phyloP scores from a whole-genome alignment of 2,888 invertebrate genomes.

The Omphaloscelis lunosa region DNA sequence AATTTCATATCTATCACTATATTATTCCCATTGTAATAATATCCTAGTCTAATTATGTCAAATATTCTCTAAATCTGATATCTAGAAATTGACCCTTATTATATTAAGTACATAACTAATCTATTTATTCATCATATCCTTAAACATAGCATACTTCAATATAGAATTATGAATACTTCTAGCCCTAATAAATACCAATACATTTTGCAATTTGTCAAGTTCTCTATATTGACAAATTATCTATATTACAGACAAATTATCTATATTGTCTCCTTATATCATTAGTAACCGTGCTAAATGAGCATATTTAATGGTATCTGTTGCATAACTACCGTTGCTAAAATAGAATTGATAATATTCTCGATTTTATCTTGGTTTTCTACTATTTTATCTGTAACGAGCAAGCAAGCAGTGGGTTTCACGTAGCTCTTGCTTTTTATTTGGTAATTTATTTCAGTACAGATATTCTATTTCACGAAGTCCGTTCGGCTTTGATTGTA shows the following conservation, averaged over 20 bases:
- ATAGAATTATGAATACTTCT: background rate
- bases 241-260: slow-evolving; percentile 1
- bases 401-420: too few relatives aligned
- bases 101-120: slow-evolving; percentile 1
- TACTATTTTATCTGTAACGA: background rate
- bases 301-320: background rate
- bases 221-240: slow-evolving; percentile 1
- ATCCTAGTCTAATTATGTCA: too few relatives aligned
- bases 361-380: slow-evolving; percentile 1
- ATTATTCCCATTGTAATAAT: background rate
- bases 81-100: background rate
- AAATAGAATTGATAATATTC: background rate
- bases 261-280: background rate
- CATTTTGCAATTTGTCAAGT: background rate
- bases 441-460: background rate
- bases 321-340: background rate
- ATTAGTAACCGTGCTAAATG: background rate
- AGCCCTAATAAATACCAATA: background rate
- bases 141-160: background rate
- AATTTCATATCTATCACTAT: background rate
- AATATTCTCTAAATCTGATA: background rate
- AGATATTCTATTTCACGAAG: too few relatives aligned
- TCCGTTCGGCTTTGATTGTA: too few relatives aligned
- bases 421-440: slow-evolving; percentile 1
- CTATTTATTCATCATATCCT: background rate